Conservation (phyloP, 2,797 vertebrate species). For the Capromys pilorides region DNA sequence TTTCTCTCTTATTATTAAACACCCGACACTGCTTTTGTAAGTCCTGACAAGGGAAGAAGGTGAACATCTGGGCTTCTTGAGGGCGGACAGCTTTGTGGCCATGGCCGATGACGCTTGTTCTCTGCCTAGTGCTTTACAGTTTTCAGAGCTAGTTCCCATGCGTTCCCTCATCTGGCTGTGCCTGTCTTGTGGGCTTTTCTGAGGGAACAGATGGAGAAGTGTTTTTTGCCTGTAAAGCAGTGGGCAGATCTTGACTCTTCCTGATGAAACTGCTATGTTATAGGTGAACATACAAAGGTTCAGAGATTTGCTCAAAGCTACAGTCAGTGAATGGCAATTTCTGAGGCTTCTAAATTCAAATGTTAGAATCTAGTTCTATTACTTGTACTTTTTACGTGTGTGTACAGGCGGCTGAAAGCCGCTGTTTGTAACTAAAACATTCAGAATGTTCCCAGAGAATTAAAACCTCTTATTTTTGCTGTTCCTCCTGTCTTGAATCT, state of each 20-base stretch:
- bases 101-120: constrained; percentile 10
- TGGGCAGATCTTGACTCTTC: background rate
- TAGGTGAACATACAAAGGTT: background rate
- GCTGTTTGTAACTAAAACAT: background rate
- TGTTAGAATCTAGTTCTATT: background rate
- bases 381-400: background rate
- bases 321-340: background rate
- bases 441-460: background rate
- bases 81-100: background rate
- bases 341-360: background rate
- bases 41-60: constrained; percentile 73
- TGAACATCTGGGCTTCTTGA: constrained; percentile 68
- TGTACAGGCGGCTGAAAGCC: background rate
- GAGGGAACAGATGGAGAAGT: background rate
- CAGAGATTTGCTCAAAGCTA: constrained; percentile 5
- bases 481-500: constrained; percentile 58
- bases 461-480: constrained; percentile 54
- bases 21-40: constrained; percentile 73
- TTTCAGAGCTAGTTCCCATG: background rate
- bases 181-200: constrained; percentile 17
- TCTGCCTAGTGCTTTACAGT: background rate
- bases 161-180: constrained; percentile 17
- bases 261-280: background rate
- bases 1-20: constrained; percentile 77
- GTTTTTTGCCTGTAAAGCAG: background rate